phyloP scores from a whole-genome alignment of 2,888 invertebrate species.

The Isoperla grammatica region DNA sequence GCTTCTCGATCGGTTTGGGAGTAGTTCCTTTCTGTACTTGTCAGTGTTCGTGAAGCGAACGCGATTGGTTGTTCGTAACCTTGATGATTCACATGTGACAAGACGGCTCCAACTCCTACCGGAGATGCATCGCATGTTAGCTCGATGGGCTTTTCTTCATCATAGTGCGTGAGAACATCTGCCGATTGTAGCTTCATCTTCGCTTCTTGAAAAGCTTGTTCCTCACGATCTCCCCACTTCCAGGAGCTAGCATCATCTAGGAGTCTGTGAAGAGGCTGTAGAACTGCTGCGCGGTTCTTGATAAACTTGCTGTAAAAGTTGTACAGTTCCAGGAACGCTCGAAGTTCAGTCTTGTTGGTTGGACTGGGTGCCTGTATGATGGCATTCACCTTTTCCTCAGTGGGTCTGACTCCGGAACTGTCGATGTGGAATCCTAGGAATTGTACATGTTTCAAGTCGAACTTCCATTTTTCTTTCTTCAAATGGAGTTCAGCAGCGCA shows the following conservation, averaged over 20 bases:
- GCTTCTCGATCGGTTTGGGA: constrained; percentile 38
- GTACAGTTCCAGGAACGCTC: constrained; percentile 20
- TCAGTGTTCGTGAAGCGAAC: constrained; percentile 36
- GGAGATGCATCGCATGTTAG: constrained; percentile 30
- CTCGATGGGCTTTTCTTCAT: constrained; percentile 22
- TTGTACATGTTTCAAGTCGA: not conserved
- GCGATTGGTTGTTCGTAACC: constrained; percentile 37
- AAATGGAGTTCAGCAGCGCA: not conserved
- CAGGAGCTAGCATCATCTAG: not conserved
- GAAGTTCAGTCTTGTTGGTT: constrained; percentile 15
- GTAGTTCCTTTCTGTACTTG: constrained; percentile 34
- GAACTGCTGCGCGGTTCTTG: not conserved
- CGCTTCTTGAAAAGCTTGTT: constrained; percentile 33
- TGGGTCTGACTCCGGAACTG: constrained; percentile 7
- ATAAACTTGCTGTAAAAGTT: constrained; percentile 21
- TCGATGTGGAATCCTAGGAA: not conserved
- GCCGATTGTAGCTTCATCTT: constrained; percentile 27
- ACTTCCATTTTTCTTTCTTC: not conserved
- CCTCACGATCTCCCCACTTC: constrained; percentile 32
- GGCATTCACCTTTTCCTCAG: constrained; percentile 11
- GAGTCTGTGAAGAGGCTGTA: not conserved
- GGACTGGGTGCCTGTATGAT: constrained; percentile 17
- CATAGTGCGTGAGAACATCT: constrained; percentile 26
- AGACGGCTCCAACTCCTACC: constrained; percentile 35
- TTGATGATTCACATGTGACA: constrained; percentile 34